These are phyloP conservation scores for Platygyra sinensis DNA, from an alignment of 64 coral and sea anemone genomes.

Conservation along the genomic window DNA sequence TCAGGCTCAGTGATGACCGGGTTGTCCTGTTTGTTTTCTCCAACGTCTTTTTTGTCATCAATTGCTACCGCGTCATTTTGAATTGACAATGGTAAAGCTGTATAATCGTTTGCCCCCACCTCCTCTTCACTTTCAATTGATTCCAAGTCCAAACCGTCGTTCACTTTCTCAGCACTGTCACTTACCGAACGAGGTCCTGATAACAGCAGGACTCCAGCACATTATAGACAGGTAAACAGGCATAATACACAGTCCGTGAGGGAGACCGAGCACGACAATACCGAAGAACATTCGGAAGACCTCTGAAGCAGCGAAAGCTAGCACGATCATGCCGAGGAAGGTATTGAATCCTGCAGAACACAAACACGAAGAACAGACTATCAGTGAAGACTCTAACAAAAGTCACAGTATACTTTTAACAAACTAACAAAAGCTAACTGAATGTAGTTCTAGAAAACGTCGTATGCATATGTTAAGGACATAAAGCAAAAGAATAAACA, in stretches of 20 bases:
- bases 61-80: not conserved
- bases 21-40: too few relatives aligned
- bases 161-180: not conserved
- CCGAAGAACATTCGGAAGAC: constrained; percentile 27
- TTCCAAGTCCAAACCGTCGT: not conserved
- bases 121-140: not conserved
- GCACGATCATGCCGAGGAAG: constrained; percentile 1
- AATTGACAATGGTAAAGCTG: not conserved
- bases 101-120: not conserved
- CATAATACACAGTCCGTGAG: constrained; percentile 20
- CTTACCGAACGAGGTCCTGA: not conserved
- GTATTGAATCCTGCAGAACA: not conserved
- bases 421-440: too few relatives aligned
- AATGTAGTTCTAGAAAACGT: too few relatives aligned
- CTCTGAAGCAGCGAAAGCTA: not conserved
- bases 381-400: not conserved
- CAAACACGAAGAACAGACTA: not conserved
- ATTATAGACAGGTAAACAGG: constrained; percentile 10
- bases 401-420: too few relatives aligned
- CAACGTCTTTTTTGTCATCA: not conserved
- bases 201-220: not conserved
- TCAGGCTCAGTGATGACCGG: too few relatives aligned
- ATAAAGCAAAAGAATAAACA: too few relatives aligned
- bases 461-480: too few relatives aligned
- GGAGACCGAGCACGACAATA: not conserved